A percentile compares a stretch with the other conserved stretches of the same genome.
phyloP scores from a whole-genome alignment of 2,113 vertebrate genomes.

The Trinectes maculatus region DNA sequence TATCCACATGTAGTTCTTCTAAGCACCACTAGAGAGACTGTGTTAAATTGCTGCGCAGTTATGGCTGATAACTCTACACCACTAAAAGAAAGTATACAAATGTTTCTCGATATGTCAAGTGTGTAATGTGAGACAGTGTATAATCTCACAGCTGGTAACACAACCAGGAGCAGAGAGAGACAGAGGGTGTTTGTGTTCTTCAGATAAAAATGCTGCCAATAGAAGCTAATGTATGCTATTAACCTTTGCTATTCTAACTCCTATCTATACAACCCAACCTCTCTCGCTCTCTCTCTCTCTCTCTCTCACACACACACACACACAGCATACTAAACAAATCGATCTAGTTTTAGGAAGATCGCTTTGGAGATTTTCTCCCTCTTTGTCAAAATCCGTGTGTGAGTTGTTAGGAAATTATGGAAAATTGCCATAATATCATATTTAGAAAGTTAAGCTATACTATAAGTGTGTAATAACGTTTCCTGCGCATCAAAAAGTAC shows the following conservation, averaged over 20 bases:
- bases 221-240: conserved; percentile 82
- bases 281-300: background rate
- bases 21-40: conserved; percentile 1
- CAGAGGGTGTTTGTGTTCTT: conserved; percentile 60
- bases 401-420: conserved; percentile 35
- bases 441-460: conserved; percentile 33
- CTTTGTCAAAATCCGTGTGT: conserved; percentile 48
- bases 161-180: no score
- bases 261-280: conserved; percentile 57
- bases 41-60: conserved; percentile 30
- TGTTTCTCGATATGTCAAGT: conserved; percentile 37
- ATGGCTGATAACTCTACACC: conserved; percentile 23
- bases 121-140: conserved; percentile 60
- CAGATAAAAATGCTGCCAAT: conserved; percentile 74
- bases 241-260: conserved; percentile 82
- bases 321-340: conserved; percentile 77
- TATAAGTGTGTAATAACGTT: conserved; percentile 30
- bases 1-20: background rate
- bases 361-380: conserved; percentile 34
- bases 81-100: conserved; percentile 45
- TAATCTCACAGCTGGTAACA: conserved; percentile 59
- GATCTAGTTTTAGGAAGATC: conserved; percentile 66
- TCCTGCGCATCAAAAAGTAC: conserved; percentile 19
- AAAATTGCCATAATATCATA: conserved; percentile 37
- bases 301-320: conserved; percentile 22